Percentiles rank a stretch among this genome's conserved stretches.
Evolutionary conservation across 2,113 vertebrate species (phyloP).

Genomic region (Eulacestoma nigropectus): DNA sequence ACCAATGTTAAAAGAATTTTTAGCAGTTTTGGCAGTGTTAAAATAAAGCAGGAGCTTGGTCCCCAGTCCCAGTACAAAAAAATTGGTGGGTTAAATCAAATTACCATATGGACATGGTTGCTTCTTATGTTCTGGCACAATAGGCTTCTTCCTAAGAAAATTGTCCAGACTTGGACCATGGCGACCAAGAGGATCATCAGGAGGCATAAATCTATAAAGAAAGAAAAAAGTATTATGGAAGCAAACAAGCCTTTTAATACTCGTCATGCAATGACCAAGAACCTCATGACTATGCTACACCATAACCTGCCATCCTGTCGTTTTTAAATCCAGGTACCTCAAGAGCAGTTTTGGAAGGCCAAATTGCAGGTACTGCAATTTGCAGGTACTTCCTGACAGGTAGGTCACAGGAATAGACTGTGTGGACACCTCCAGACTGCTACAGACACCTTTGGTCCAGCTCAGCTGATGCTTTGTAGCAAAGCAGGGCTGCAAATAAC

Average conservation of each 20-base stretch:
- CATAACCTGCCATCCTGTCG: not conserved
- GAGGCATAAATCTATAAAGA: constrained; percentile 90
- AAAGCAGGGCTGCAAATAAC: not conserved
- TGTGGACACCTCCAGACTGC: not conserved
- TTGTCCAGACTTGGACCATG: constrained; percentile 96
- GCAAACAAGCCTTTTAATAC: not conserved
- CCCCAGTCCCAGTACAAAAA: not conserved
- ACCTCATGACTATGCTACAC: not conserved
- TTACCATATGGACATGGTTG: constrained; percentile 97
- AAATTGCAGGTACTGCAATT: too few relatives aligned
- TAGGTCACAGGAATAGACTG: not conserved
- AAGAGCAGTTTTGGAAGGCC: not conserved
- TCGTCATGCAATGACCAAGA: not conserved
- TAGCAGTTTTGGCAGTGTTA: not conserved
- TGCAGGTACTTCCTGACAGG: not conserved
- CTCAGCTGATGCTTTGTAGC: not conserved
- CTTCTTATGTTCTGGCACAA: constrained; percentile 95
- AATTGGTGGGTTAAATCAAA: not conserved
- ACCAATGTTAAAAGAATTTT: not conserved
- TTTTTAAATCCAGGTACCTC: not conserved
- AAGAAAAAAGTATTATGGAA: not conserved
- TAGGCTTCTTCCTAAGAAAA: constrained; percentile 92
- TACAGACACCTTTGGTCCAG: not conserved
- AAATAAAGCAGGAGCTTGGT: not conserved
- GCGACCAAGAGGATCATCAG: constrained; percentile 93